Evolutionary conservation across 2,113 vertebrate species (phyloP), one percentile per base, ranked within the genome.

Genomic region (Pelvicachromis taeniatus): DNA sequence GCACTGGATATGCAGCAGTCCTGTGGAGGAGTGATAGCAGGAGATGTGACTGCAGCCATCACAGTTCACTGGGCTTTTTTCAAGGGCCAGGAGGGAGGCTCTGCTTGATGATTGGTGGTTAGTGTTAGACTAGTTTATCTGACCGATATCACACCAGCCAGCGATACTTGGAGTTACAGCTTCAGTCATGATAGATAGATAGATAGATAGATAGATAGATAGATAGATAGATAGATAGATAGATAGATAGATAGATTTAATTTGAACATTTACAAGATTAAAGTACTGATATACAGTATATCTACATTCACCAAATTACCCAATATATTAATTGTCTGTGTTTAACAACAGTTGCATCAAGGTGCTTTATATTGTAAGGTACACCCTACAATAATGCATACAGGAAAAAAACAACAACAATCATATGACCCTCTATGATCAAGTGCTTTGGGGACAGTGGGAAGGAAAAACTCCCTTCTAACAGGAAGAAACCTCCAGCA

Each of bases 61-160:
- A 55, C 82, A 82, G 68, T 12, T 90, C 86, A 56, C 21, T 78
- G 73, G n/a, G 10, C 73, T 40, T 78, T 35, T 3, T 42, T 85
- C 23, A 80, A 81, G 11, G n/a, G 2, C 21, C 38, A 3, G 63
- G n/a, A 6, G 11, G 35, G 35, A 0, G n/a, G 38, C 1, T 5
- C 3, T 68, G 63, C 38, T 5, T 42, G 21, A 42, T 45, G 63
- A 42, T 68, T 42, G 63, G 35, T 16, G 12, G 38, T 42, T 42
- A 68, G 12, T 16, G 38, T 9, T 16, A 23, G 63, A 16, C 38
- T 42, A 68, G n/a, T 42, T 68, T 42, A 26, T 42, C 63, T 6
- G n/a, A 68, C 38, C 1, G 8, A 14, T 16, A 9, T 68, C 38
- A 16, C 63, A 26, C 1, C 63, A 68, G 7, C 38, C 63, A 42